phyloP scores from a whole-genome alignment of 2,797 vertebrate species.

The Aplochiton taeniatus region DNA sequence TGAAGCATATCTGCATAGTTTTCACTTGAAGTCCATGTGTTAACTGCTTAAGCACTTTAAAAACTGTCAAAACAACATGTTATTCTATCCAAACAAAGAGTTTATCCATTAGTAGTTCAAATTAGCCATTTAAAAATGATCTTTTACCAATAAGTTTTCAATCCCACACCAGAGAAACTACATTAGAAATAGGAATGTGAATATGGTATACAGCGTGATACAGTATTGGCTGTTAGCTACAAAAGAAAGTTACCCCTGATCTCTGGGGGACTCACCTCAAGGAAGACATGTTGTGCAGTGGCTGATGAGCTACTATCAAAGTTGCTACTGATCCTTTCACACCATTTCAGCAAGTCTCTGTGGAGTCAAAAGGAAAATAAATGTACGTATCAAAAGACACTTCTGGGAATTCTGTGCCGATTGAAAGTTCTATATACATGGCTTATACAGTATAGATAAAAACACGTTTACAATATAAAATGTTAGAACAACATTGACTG shows the following conservation, averaged over 20 bases:
- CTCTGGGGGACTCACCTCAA: slow-evolving; percentile 79
- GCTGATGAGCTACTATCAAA: slow-evolving; percentile 82
- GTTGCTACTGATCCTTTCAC: slow-evolving; percentile 85
- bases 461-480: neutral
- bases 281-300: slow-evolving; percentile 88
- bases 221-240: neutral
- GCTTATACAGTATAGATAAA: neutral
- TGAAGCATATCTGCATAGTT: too few species aligned
- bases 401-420: neutral
- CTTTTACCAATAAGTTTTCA: neutral
- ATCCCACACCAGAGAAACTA: neutral
- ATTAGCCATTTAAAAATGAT: neutral
- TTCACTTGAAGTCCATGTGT: too few species aligned
- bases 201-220: neutral
- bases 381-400: slow-evolving; percentile 1
- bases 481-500: too few species aligned
- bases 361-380: neutral
- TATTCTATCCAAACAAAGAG: neutral
- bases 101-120: neutral
- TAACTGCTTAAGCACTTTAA: neutral
- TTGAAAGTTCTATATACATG: neutral
- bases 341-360: slow-evolving; percentile 97
- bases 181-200: neutral
- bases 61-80: neutral
- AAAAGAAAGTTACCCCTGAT: neutral